Percentiles rank a stretch among this genome's conserved stretches.
These are phyloP conservation scores for Tipula helvola DNA, from an alignment of 2,888 invertebrate species.

Conservation along the genomic window DNA sequence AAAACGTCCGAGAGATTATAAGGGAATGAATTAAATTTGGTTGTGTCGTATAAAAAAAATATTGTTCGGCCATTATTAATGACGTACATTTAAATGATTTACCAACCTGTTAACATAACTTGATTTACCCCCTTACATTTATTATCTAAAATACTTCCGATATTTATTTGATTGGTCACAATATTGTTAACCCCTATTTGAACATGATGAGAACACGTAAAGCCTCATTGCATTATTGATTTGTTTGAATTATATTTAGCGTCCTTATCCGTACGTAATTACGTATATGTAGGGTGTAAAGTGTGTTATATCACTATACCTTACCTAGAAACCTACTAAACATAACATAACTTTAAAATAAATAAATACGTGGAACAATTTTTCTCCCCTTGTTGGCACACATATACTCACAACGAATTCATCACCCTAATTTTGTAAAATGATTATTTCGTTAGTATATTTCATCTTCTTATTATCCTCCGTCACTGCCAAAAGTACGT, in stretches of 20 bases:
- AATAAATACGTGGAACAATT: not conserved
- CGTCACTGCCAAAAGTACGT: not conserved
- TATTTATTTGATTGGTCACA: not conserved
- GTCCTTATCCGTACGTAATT: not conserved
- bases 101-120: not conserved
- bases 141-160: not conserved
- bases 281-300: not conserved
- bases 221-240: not conserved
- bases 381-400: not conserved
- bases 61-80: not conserved
- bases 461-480: not conserved
- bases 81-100: not conserved
- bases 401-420: not conserved
- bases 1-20: not conserved
- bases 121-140: not conserved
- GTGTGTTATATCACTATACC: not conserved
- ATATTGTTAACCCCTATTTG: not conserved
- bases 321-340: not conserved
- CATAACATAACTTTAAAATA: not conserved
- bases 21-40: not conserved
- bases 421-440: not conserved
- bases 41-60: not conserved
- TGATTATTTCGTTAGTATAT: not conserved
- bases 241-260: not conserved
- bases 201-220: not conserved